phyloP scores from a whole-genome alignment of 2,888 invertebrate genomes.

The Actias luna region DNA sequence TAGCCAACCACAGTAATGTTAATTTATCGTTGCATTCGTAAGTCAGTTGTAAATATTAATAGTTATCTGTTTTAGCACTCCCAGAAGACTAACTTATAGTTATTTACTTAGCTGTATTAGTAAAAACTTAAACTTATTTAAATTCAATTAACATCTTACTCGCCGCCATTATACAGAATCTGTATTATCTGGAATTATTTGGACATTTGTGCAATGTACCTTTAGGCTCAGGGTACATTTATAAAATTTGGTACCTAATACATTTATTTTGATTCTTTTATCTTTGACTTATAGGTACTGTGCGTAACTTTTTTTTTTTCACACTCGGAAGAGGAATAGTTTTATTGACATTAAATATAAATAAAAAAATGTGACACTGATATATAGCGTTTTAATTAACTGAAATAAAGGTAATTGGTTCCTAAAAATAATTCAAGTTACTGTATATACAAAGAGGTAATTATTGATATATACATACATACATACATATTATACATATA shows the following conservation, averaged over 20 bases:
- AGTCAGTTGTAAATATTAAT: constrained; percentile 54
- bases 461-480: too few species aligned
- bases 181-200: constrained; percentile 26
- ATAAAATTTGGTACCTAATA: constrained; percentile 28
- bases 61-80: constrained; percentile 62
- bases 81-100: constrained; percentile 53
- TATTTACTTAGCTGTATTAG: constrained; percentile 43
- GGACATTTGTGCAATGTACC: constrained; percentile 27
- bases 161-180: constrained; percentile 22
- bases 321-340: too few species aligned
- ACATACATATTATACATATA: too few species aligned
- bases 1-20: constrained; percentile 58
- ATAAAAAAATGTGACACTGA: too few species aligned
- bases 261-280: constrained; percentile 29
- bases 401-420: too few species aligned
- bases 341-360: too few species aligned
- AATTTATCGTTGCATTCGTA: constrained; percentile 55
- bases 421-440: too few species aligned
- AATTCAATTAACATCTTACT: constrained; percentile 44
- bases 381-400: too few species aligned
- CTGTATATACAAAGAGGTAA: too few species aligned
- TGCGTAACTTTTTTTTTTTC: too few species aligned
- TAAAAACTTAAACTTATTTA: constrained; percentile 47
- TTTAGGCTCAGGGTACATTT: constrained; percentile 26
- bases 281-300: constrained; percentile 18